phyloP scores from a whole-genome alignment of 2,888 invertebrate genomes.

The Rotaria macrura region DNA sequence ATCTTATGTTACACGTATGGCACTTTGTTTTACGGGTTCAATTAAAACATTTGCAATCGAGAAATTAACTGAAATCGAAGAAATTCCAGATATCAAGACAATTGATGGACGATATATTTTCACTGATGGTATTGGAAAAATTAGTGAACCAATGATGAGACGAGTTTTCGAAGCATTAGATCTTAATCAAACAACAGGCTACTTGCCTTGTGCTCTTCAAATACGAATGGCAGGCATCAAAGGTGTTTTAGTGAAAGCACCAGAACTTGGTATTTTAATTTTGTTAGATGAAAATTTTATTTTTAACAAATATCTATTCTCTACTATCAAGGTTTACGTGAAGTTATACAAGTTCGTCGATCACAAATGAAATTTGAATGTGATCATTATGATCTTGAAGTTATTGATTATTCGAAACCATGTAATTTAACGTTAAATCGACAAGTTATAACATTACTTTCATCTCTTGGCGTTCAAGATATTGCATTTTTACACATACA shows the following conservation, averaged over 20 bases:
- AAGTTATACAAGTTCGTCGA: neutral
- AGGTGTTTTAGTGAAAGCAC: slow-evolving; percentile 18
- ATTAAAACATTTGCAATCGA: neutral
- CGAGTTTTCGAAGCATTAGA: slow-evolving; percentile 13
- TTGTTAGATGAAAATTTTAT: neutral
- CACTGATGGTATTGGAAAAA: slow-evolving; percentile 11
- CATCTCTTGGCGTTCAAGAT: slow-evolving; percentile 9
- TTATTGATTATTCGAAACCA: neutral
- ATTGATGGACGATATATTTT: neutral
- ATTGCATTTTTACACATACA: slow-evolving; percentile 3
- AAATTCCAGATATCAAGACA: neutral
- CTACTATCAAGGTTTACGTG: neutral
- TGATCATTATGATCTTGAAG: slow-evolving; percentile 18
- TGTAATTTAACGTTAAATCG: slow-evolving; percentile 39
- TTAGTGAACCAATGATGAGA: neutral
- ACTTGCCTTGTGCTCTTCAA: slow-evolving; percentile 15
- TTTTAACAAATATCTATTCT: neutral
- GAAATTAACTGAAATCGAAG: neutral
- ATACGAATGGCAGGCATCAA: slow-evolving; percentile 12
- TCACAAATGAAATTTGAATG: slow-evolving; percentile 12
- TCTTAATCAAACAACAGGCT: neutral
- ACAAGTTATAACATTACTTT: slow-evolving; percentile 43
- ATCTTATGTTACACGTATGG: slow-evolving; percentile 18
- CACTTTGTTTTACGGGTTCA: slow-evolving; percentile 17
- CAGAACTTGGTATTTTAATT: neutral